These are phyloP conservation scores for Climacteris rufus DNA, from an alignment of 2,113 vertebrate species.

Conservation along the genomic window DNA sequence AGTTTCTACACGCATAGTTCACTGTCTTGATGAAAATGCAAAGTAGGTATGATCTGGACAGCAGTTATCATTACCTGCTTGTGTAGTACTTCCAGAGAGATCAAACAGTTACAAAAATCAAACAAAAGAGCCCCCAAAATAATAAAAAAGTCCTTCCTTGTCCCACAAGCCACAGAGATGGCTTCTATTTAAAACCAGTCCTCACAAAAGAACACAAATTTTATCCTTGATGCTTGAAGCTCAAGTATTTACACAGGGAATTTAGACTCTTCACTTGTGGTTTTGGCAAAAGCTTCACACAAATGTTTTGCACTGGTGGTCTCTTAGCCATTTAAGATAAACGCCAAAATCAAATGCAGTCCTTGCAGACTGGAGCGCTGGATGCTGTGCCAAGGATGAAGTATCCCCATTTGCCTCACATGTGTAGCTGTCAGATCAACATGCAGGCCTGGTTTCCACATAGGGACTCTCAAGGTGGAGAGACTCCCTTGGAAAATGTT, in stretches of 20 bases:
- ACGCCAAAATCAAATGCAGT: conserved; percentile 83
- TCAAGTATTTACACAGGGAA: conserved; percentile 82
- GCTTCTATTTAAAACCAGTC: conserved; percentile 43
- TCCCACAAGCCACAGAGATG: conserved; percentile 33
- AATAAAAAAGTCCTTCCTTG: neutral
- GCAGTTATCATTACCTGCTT: conserved; percentile 54
- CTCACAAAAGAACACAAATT: conserved; percentile 56
- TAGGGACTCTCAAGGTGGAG: neutral
- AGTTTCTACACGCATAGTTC: neutral
- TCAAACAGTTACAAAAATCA: conserved; percentile 26
- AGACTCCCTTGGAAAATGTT: neutral
- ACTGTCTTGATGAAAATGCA: neutral
- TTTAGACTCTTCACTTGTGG: conserved; percentile 83
- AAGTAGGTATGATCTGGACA: neutral
- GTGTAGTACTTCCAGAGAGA: conserved; percentile 42
- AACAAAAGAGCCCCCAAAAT: neutral
- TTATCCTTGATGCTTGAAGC: conserved; percentile 70
- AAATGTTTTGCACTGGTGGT: conserved; percentile 82
- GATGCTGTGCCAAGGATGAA: conserved; percentile 67
- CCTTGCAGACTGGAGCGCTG: conserved; percentile 68
- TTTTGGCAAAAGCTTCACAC: conserved; percentile 85
- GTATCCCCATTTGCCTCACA: conserved; percentile 32
- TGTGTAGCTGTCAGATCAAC: conserved; percentile 41
- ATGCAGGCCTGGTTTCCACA: neutral
- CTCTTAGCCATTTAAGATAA: conserved; percentile 81